Evolutionary conservation across 2,797 vertebrate species (phyloP).

Genomic region (Taeniopygia guttata): DNA sequence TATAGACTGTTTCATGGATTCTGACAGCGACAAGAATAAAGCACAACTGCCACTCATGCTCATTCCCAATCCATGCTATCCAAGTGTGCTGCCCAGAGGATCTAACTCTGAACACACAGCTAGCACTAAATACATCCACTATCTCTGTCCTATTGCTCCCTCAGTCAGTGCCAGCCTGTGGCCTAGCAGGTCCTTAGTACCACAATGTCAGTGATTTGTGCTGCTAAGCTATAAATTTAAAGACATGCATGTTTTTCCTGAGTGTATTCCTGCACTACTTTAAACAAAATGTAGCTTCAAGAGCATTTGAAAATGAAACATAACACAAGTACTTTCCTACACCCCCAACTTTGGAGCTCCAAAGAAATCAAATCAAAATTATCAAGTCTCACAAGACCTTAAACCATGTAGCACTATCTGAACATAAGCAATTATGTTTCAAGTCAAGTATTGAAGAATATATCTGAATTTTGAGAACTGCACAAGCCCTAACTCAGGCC

Average conservation of each 20-base stretch:
- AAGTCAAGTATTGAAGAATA: neutral
- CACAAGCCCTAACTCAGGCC: neutral
- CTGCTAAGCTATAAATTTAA: neutral
- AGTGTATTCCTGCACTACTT: neutral
- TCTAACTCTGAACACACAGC: neutral
- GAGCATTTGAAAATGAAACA: neutral
- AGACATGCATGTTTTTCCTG: neutral
- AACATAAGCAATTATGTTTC: neutral
- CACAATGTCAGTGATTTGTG: neutral
- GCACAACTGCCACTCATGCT: neutral
- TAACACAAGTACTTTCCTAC: neutral
- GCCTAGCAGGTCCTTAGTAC: neutral
- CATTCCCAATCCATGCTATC: neutral
- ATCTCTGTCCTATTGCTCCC: neutral
- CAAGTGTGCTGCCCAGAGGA: neutral
- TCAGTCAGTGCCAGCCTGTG: neutral
- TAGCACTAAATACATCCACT: neutral
- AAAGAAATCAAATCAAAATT: neutral
- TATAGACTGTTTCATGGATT: neutral
- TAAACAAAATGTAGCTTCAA: neutral
- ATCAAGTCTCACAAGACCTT: neutral
- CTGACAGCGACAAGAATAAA: neutral
- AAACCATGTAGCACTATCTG: neutral
- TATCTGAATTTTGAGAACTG: neutral
- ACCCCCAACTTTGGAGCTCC: neutral